Conservation (phyloP, 2,888 invertebrate genomes). For the Aphodius granarius region DNA sequence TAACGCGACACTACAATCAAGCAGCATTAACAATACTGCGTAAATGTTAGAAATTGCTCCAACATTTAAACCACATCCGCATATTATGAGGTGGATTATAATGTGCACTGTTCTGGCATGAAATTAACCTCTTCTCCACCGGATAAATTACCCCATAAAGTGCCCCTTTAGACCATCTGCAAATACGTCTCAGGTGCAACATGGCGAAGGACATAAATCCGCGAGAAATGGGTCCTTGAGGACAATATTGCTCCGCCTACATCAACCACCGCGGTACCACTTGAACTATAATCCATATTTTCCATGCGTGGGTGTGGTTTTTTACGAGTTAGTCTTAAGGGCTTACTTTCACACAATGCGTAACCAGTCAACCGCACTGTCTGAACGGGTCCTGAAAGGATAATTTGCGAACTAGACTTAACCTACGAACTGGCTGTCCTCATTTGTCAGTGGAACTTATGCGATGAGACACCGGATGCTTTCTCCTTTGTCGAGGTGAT, state of each 20-base stretch:
- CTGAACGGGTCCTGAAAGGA: not conserved
- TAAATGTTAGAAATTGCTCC: not conserved
- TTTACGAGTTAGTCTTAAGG: not conserved
- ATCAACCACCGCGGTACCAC: not conserved
- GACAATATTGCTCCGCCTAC: conserved; percentile 1
- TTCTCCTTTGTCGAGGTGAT: not conserved
- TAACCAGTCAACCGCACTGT: too few species aligned
- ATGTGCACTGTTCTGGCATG: not conserved
- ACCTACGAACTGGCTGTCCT: not conserved
- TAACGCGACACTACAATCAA: not conserved
- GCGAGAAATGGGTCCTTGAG: conserved; percentile 29
- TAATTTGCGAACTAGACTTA: not conserved
- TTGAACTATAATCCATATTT: not conserved
- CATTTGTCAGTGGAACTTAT: not conserved
- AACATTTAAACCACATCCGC: not conserved
- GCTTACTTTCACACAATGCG: too few species aligned
- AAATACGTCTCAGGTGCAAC: conserved; percentile 30
- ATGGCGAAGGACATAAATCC: conserved; percentile 28
- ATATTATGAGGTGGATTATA: not conserved
- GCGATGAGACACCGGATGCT: not conserved
- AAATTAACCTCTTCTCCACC: not conserved
- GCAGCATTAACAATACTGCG: not conserved
- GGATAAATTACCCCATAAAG: conserved; percentile 25
- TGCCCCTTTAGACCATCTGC: conserved; percentile 13
- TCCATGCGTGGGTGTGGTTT: not conserved